Evolutionary conservation across 2,113 vertebrate genomes (phyloP).

Genomic region (Theristicus caerulescens): DNA sequence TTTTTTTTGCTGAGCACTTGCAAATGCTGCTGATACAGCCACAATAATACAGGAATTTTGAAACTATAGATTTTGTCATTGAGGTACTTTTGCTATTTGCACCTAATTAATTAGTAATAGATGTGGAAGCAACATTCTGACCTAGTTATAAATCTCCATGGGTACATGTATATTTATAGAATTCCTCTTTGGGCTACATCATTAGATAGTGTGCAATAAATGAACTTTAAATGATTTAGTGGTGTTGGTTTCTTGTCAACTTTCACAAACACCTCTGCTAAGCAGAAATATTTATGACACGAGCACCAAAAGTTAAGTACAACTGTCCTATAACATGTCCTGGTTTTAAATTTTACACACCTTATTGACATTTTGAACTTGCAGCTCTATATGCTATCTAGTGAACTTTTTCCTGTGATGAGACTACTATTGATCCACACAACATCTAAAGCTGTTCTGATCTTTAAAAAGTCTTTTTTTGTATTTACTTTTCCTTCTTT

Average conservation of each 20-base stretch:
- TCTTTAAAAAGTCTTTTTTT: constrained; percentile 30
- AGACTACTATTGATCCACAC: constrained; percentile 41
- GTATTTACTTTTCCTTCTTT: constrained; percentile 34
- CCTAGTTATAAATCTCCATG: constrained; percentile 67
- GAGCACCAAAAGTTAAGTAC: constrained; percentile 2
- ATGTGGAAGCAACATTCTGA: constrained; percentile 63
- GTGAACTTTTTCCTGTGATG: constrained; percentile 43
- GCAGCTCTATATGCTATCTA: constrained; percentile 13
- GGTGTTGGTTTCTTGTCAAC: background rate
- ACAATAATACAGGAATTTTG: constrained; percentile 2
- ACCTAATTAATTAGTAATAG: constrained; percentile 73
- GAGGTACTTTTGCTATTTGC: constrained; percentile 57
- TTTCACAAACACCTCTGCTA: constrained; percentile 3
- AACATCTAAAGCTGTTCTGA: constrained; percentile 28
- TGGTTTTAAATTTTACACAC: constrained; percentile 37
- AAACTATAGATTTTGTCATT: constrained; percentile 57
- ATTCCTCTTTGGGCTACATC: constrained; percentile 48
- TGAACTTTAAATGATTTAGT: constrained; percentile 55
- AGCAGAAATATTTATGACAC: background rate
- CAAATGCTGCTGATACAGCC: background rate
- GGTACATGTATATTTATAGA: constrained; percentile 61
- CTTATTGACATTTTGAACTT: constrained; percentile 55
- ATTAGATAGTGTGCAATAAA: constrained; percentile 38
- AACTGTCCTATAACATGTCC: background rate
- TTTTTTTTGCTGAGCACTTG: background rate